Percentiles rank a stretch among this genome's conserved stretches.
Conservation (phyloP, 1,140 invertebrate species). For the Drepana arcuata region DNA sequence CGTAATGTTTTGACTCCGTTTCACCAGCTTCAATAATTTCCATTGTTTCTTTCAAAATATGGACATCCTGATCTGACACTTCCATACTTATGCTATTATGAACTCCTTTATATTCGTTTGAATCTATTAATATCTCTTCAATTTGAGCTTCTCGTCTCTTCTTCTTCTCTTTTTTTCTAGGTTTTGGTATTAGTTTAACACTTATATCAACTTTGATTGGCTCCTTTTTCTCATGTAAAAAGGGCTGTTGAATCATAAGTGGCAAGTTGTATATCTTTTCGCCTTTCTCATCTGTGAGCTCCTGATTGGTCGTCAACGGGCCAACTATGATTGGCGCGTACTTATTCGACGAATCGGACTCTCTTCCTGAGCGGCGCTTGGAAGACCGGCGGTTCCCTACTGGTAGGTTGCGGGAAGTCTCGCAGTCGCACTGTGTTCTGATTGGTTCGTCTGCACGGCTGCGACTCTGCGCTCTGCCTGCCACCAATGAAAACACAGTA, state of each 20-base stretch:
- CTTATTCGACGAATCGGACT: constrained; percentile 75
- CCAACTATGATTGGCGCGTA: constrained; percentile 67
- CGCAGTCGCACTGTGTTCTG: constrained; percentile 67
- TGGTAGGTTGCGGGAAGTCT: constrained; percentile 45
- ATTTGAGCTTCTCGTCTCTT: constrained; percentile 43
- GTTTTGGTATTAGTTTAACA: constrained; percentile 82
- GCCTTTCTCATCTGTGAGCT: constrained; percentile 58
- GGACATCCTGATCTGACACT: constrained; percentile 43
- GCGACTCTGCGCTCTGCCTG: constrained; percentile 68
- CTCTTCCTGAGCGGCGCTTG: constrained; percentile 62
- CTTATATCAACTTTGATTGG: constrained; percentile 85
- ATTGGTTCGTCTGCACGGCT: constrained; percentile 67
- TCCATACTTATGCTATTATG: constrained; percentile 58
- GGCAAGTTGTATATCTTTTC: constrained; percentile 69
- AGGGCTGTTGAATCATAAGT: constrained; percentile 75
- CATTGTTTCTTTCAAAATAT: constrained; percentile 41
- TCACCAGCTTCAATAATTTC: constrained; percentile 26
- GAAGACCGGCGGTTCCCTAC: constrained; percentile 37
- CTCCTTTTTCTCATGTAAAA: constrained; percentile 81
- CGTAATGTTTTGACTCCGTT: constrained; percentile 1
- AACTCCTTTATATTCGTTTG: constrained; percentile 40
- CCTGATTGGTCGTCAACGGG: constrained; percentile 69
- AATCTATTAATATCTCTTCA: constrained; percentile 47
- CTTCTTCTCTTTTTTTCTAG: constrained; percentile 60
- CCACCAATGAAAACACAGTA: constrained; percentile 71